Percentiles rank a stretch among this genome's conserved stretches.
phyloP scores from a whole-genome alignment of 2,888 invertebrate genomes.

The Heliconius erato region DNA sequence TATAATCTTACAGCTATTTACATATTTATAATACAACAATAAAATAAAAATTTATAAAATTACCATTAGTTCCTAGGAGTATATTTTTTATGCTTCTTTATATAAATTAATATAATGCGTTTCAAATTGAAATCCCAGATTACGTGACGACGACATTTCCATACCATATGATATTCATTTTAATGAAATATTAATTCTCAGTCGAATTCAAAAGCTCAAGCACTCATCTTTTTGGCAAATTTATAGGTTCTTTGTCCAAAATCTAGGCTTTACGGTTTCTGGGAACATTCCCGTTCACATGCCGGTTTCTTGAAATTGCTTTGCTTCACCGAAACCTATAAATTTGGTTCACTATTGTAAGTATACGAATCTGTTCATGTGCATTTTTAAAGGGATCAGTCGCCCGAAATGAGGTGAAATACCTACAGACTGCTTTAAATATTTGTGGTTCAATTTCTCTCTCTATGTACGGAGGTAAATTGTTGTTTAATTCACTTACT shows the following conservation, averaged over 20 bases:
- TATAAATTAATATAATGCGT: not conserved
- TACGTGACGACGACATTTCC: not conserved
- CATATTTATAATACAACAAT: not conserved
- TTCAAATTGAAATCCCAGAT: not conserved
- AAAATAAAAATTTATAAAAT: not conserved
- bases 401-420: conserved; percentile 19
- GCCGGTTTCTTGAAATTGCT: conserved; percentile 48
- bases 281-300: conserved; percentile 44
- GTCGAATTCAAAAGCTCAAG: not conserved
- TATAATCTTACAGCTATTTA: not conserved
- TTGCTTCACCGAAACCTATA: conserved; percentile 46
- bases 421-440: conserved; percentile 13
- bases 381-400: conserved; percentile 48
- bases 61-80: not conserved
- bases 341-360: conserved; percentile 46
- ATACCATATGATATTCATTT: not conserved
- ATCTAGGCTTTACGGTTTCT: conserved; percentile 41
- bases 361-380: conserved; percentile 44
- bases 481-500: not conserved
- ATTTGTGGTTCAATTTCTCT: conserved; percentile 9
- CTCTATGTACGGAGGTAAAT: conserved; percentile 1
- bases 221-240: conserved; percentile 1
- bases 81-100: not conserved
- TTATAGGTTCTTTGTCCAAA: conserved; percentile 20
- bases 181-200: not conserved